A percentile compares a stretch with the other conserved stretches of the same genome.
Conservation (phyloP, 2,113 vertebrate species). For the Suncus etruscus region DNA sequence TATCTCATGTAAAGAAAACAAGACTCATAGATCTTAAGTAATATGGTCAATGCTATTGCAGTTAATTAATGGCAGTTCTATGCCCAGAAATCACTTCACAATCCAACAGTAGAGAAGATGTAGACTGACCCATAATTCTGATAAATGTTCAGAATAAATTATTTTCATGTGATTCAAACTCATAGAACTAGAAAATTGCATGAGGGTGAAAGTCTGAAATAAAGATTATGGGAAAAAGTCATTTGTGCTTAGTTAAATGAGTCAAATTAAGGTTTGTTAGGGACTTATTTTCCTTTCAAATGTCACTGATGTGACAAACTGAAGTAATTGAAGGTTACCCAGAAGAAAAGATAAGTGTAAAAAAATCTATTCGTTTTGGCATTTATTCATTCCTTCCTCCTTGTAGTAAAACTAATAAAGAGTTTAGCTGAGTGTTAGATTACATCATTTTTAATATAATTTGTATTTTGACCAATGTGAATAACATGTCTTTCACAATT, state of each 20-base stretch:
- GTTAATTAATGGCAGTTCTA: not conserved
- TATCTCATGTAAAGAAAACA: not conserved
- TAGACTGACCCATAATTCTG: not conserved
- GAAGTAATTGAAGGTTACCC: not conserved
- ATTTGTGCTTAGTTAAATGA: not conserved
- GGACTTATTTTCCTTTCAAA: not conserved
- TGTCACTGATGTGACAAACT: not conserved
- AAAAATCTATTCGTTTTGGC: not conserved
- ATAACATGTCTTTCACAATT: too few species aligned
- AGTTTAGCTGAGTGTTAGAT: not conserved
- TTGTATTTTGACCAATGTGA: too few species aligned
- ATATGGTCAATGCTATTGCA: not conserved
- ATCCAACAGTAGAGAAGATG: not conserved
- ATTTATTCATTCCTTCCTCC: not conserved
- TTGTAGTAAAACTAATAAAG: rapidly evolving
- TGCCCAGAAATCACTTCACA: not conserved
- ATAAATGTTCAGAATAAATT: not conserved
- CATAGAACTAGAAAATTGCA: not conserved
- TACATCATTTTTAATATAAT: too few species aligned
- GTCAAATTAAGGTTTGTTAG: not conserved
- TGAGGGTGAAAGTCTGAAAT: not conserved
- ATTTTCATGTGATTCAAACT: not conserved
- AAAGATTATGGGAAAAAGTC: not conserved
- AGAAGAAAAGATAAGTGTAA: not conserved
- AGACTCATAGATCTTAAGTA: not conserved